A percentile compares a stretch with the other conserved stretches of the same genome.
phyloP scores from a whole-genome alignment of 2,888 invertebrate species.

The Agrochola circellaris region DNA sequence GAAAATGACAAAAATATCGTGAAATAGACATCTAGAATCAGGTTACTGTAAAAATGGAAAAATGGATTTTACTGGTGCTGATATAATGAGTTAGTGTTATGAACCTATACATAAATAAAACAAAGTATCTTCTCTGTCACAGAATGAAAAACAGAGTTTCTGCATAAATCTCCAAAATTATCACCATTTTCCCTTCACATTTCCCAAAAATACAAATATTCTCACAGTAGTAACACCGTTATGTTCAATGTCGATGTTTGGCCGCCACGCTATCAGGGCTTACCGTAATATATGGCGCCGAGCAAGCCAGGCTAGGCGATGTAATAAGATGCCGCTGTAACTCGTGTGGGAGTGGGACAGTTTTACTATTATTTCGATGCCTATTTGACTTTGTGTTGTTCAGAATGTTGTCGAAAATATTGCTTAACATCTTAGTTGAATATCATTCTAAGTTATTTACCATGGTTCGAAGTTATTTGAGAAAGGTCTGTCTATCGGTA shows the following conservation, averaged over 20 bases:
- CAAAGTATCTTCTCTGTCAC: not conserved
- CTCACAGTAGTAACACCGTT: conserved; percentile 22
- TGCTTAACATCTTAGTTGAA: not conserved
- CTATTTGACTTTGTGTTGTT: conserved; percentile 33
- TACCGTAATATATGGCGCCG: conserved; percentile 53
- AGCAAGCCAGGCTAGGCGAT: conserved; percentile 36
- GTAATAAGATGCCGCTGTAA: conserved; percentile 50
- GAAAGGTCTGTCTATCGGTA: not conserved
- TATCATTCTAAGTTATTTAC: not conserved
- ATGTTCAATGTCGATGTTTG: conserved; percentile 40
- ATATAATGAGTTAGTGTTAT: not conserved
- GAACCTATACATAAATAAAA: not conserved
- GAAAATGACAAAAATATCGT: not conserved
- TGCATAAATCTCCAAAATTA: not conserved
- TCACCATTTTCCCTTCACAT: not conserved
- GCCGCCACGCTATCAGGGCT: conserved; percentile 49
- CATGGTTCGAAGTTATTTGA: not conserved
- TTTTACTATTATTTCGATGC: conserved; percentile 43
- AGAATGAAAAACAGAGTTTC: not conserved
- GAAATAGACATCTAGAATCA: not conserved
- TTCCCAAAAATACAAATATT: conserved; percentile 29
- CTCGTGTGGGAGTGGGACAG: conserved; percentile 31
- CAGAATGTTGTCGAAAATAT: not conserved
- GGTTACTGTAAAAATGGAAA: not conserved
- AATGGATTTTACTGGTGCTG: not conserved